Evolutionary conservation across 2,797 vertebrate species (phyloP).

Genomic region (Mus minutoides): DNA sequence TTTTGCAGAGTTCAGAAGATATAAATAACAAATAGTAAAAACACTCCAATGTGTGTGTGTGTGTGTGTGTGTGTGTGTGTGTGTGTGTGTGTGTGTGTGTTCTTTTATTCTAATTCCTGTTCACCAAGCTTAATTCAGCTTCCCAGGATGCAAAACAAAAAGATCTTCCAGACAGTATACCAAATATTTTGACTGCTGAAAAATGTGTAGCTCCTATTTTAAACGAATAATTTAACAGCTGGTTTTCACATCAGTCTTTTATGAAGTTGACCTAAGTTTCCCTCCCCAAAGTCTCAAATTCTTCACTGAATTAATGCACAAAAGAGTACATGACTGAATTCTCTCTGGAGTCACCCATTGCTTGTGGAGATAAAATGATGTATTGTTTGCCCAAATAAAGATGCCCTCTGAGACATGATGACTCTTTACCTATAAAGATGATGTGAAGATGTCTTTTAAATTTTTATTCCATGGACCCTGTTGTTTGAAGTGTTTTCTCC

Average conservation of each 20-base stretch:
- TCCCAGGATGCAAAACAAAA: slow-evolving; percentile 15
- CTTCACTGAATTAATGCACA: background rate
- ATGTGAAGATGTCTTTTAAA: background rate
- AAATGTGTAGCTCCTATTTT: background rate
- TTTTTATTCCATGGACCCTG: background rate
- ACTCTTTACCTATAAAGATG: background rate
- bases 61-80: background rate
- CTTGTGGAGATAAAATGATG: background rate
- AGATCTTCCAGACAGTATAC: slow-evolving; percentile 25
- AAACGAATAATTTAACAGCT: slow-evolving; percentile 65
- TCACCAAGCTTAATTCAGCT: background rate
- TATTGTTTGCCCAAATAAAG: slow-evolving; percentile 17
- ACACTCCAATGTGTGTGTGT: background rate
- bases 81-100: background rate
- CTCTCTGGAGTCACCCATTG: background rate
- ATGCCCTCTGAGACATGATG: background rate
- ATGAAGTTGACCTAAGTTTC: slow-evolving; percentile 56
- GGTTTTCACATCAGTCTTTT: slow-evolving; percentile 49
- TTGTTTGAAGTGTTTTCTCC: background rate
- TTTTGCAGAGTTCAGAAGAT: slow-evolving; percentile 6
- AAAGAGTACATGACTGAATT: background rate
- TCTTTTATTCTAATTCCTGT: slow-evolving; percentile 20
- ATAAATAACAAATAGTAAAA: background rate
- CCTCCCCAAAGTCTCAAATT: slow-evolving; percentile 13
- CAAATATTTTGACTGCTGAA: slow-evolving; percentile 40